Evolutionary conservation across 2,888 invertebrate species (phyloP), one percentile per base, ranked within the genome.

Genomic region (Orchesellides sinensis): DNA sequence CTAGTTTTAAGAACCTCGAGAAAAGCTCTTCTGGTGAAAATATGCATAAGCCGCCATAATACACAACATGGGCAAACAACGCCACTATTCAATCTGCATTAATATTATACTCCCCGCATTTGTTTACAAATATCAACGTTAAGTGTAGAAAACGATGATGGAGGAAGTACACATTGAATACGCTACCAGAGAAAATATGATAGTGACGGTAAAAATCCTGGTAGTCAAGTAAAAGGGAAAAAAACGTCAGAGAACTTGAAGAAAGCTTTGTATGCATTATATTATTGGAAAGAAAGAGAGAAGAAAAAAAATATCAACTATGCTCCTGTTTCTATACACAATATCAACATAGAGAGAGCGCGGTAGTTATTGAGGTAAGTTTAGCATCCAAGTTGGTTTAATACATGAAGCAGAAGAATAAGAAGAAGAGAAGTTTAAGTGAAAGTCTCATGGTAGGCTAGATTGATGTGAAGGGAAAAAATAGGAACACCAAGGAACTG

Each of bases 321-420:
- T n/a, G 52, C 40, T 52, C 21, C 40, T 73, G 47, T 49, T 61
- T 21, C 23, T 29, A 23, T 27, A 45, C n/a, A 69, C 19, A 56
- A 59, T 40, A 61, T 45, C 47, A 61, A 29, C 27, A 45, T 8
- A 8, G 19, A 40, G 45, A 56, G 40, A n/a, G 45, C n/a, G n/a
- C 14, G 21, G 45, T 27, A 17, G 40, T 19, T 3, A 25, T 72
- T 49, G 54, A 74, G 74, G 74, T 74, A 73, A 73, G 49, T 52
- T 65, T 65, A 74, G 35, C 61, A 69, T 63, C 69, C 49, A 56
- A 32, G n/a, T 25, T 49, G 70, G 63, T 78, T 52, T 78, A 47
- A 61, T 69, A 78, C 78, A 21, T 70, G 70, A 70, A 70, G 78
- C 78, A 78, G 78, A 78, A 70, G 27, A 66, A n/a, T n/a, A 27